Conservation (phyloP, 2,888 invertebrate genomes). For the Phymatocera aterrima region DNA sequence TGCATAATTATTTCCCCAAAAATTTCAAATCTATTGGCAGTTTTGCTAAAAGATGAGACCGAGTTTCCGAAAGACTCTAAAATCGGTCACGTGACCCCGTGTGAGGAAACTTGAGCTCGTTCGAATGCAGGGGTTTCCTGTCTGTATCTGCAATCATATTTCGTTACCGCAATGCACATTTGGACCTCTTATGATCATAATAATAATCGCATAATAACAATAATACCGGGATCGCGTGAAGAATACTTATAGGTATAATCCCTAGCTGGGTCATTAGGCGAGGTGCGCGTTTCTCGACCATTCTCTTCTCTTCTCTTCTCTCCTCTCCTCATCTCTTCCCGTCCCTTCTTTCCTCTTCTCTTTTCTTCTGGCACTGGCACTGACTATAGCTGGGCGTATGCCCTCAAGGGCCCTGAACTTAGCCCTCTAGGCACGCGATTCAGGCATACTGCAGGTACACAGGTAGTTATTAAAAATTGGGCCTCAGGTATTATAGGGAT, state of each 20-base stretch:
- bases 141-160: not conserved
- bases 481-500: constrained; percentile 47
- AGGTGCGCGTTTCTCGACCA: not conserved
- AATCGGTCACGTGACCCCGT: too few species aligned
- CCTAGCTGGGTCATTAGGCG: constrained; percentile 6
- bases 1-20: too few species aligned
- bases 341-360: not conserved
- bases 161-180: not conserved
- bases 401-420: not conserved
- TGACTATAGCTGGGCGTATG: too few species aligned
- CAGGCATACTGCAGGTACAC: too few species aligned
- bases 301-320: too few species aligned
- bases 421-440: constrained; percentile 56
- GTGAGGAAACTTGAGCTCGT: too few species aligned
- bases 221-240: constrained; percentile 20
- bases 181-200: not conserved
- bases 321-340: too few species aligned
- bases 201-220: not conserved
- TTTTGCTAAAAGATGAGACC: too few species aligned
- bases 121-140: too few species aligned
- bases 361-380: too few species aligned
- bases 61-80: too few species aligned
- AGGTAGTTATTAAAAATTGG: constrained; percentile 63
- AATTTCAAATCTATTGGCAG: too few species aligned
- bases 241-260: not conserved